Percentiles rank a stretch among this genome's conserved stretches.
Evolutionary conservation across 2,797 vertebrate genomes (phyloP).

Genomic region (Taeniopygia guttata): DNA sequence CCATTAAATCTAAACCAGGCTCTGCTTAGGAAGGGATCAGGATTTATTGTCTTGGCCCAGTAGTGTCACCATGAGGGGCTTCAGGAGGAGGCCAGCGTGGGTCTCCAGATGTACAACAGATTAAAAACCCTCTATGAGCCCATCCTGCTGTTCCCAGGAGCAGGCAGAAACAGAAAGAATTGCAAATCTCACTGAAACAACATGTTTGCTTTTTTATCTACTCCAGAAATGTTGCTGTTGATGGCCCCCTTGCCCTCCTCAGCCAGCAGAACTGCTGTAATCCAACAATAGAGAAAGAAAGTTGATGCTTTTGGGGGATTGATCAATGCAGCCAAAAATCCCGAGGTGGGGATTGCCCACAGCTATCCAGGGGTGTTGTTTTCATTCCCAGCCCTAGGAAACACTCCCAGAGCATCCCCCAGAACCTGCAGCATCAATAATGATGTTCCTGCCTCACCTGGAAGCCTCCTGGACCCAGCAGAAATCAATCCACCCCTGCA

Average conservation of each 20-base stretch:
- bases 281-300: not conserved
- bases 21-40: not conserved
- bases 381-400: not conserved
- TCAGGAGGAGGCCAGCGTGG: not conserved
- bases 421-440: not conserved
- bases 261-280: not conserved
- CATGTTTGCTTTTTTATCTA: not conserved
- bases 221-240: not conserved
- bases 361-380: rapidly evolving
- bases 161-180: not conserved
- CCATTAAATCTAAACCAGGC: not conserved
- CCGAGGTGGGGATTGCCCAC: not conserved
- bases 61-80: not conserved
- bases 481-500: not conserved
- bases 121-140: not conserved
- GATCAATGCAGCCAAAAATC: not conserved
- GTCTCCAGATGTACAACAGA: not conserved
- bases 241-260: not conserved
- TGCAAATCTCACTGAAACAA: not conserved
- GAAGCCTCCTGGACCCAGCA: not conserved
- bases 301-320: not conserved
- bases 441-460: not conserved
- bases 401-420: not conserved
- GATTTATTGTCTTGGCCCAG: not conserved
- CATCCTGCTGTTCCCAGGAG: not conserved